Percentiles rank a stretch among this genome's conserved stretches.
Conservation (phyloP, 1,140 invertebrate species). For the Diachasma alloeum region DNA sequence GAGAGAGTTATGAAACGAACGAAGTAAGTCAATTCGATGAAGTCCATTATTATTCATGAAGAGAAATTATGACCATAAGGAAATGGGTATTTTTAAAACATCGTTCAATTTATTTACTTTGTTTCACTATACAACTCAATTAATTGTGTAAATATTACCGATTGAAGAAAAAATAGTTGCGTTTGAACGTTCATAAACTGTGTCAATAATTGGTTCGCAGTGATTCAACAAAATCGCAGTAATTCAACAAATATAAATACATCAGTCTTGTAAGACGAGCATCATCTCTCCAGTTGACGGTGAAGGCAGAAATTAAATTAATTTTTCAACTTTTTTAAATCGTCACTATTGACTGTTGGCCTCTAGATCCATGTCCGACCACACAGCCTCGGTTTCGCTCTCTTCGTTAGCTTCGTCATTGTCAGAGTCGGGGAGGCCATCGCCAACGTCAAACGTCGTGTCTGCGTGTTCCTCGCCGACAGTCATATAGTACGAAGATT, state of each 20-base stretch:
- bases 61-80: no score
- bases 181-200: neutral
- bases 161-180: neutral
- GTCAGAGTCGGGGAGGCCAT: slow-evolving; percentile 63
- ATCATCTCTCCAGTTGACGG: neutral
- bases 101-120: neutral
- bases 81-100: neutral
- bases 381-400: slow-evolving; percentile 71
- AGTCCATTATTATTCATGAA: no score
- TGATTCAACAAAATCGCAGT: neutral
- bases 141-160: neutral
- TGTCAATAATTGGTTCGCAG: neutral
- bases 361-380: slow-evolving; percentile 69
- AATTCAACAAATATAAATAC: slow-evolving; percentile 2
- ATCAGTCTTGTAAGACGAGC: neutral
- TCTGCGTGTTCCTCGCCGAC: slow-evolving; percentile 68
- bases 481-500: slow-evolving; percentile 66
- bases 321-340: neutral
- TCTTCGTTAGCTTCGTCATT: slow-evolving; percentile 68
- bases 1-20: no score
- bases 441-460: slow-evolving; percentile 68
- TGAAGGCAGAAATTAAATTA: neutral
- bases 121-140: neutral
- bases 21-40: no score
- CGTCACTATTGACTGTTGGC: slow-evolving; percentile 60